These are phyloP conservation scores for Smutsia temminckii DNA, from an alignment of 2,797 vertebrate genomes.

Conservation along the genomic window DNA sequence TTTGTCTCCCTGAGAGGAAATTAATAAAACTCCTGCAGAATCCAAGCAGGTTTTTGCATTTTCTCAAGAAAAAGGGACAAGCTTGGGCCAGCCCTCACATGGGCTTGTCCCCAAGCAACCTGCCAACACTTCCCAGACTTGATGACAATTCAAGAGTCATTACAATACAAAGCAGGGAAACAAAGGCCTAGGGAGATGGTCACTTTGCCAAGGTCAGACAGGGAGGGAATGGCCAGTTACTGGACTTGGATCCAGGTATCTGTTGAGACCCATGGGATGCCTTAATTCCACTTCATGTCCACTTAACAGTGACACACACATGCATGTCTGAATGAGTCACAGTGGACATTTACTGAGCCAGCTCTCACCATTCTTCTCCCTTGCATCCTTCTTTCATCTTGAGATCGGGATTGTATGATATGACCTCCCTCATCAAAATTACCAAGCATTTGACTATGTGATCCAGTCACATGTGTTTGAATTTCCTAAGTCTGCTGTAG, in stretches of 20 bases:
- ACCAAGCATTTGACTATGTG: not conserved
- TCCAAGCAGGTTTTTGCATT: not conserved
- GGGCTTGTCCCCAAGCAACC: not conserved
- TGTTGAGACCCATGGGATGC: not conserved
- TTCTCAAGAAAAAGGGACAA: not conserved
- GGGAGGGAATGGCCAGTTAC: not conserved
- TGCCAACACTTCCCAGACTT: not conserved
- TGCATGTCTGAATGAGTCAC: not conserved
- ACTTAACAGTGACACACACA: not conserved
- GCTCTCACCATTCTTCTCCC: not conserved
- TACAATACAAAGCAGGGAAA: not conserved
- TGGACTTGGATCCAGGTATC: not conserved
- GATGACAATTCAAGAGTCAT: not conserved
- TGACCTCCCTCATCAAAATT: not conserved
- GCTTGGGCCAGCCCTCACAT: not conserved
- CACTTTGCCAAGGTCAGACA: not conserved
- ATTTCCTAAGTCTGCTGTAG: too few species aligned
- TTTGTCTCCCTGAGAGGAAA: not conserved
- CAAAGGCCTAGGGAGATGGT: not conserved
- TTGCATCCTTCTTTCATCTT: not conserved
- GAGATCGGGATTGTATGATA: not conserved
- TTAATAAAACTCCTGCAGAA: conserved; percentile 44
- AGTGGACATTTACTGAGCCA: not conserved
- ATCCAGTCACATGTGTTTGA: not conserved
- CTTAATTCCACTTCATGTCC: not conserved